These are phyloP conservation scores for Argopecten irradians DNA, from an alignment of 1,140 invertebrate genomes.

Conservation along the genomic window DNA sequence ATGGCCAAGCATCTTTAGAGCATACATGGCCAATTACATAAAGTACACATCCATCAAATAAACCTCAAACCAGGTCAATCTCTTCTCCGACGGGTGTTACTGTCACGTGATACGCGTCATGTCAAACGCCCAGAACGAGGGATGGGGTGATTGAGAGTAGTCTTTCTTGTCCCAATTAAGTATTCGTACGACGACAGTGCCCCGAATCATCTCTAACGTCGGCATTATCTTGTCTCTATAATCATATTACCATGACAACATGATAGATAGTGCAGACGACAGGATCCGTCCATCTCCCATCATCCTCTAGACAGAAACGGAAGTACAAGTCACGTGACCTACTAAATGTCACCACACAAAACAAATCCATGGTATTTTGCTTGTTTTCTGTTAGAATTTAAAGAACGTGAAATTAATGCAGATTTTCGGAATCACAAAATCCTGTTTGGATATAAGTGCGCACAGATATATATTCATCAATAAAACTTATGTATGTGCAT, in stretches of 20 bases:
- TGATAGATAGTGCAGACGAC: not conserved
- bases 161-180: not conserved
- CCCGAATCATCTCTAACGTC: not conserved
- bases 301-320: not conserved
- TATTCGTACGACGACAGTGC: not conserved
- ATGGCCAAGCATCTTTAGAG: not conserved
- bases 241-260: not conserved
- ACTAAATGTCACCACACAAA: not conserved
- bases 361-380: too few relatives aligned
- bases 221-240: slow-evolving; percentile 17
- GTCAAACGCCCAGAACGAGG: not conserved
- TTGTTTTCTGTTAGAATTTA: too few relatives aligned
- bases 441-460: too few relatives aligned
- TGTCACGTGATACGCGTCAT: not conserved
- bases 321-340: not conserved
- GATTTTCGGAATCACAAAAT: too few relatives aligned
- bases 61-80: not conserved
- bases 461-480: too few relatives aligned
- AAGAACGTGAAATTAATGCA: too few relatives aligned
- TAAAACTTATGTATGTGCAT: too few relatives aligned
- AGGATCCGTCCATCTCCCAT: not conserved
- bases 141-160: slow-evolving; percentile 1
- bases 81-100: not conserved
- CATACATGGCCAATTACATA: not conserved
- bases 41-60: not conserved